A percentile compares a stretch with the other conserved stretches of the same genome.
Evolutionary conservation across 1,140 invertebrate genomes (phyloP).

Genomic region (Leptopilina boulardi): DNA sequence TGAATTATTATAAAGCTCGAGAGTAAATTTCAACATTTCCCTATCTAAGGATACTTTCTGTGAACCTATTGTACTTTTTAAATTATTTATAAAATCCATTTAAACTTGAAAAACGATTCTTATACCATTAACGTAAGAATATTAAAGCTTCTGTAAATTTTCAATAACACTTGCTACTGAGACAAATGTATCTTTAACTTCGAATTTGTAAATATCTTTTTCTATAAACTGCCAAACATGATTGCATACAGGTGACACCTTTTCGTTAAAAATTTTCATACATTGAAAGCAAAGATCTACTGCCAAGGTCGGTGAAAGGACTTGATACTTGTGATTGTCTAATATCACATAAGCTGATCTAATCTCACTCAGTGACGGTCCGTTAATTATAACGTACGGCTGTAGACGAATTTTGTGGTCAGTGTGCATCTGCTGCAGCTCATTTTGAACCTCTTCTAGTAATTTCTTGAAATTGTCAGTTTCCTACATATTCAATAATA

Average conservation of each 20-base stretch:
- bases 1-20: slow-evolving; percentile 49
- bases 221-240: slow-evolving; percentile 41
- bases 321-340: slow-evolving; percentile 44
- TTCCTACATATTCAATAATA: slow-evolving; percentile 41
- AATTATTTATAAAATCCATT: neutral
- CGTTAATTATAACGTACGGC: slow-evolving; percentile 43
- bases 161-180: neutral
- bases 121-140: neutral
- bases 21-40: slow-evolving; percentile 46
- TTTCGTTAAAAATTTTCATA: slow-evolving; percentile 38
- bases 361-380: slow-evolving; percentile 39
- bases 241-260: slow-evolving; percentile 36
- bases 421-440: slow-evolving; percentile 32
- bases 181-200: slow-evolving; percentile 34
- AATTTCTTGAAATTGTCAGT: slow-evolving; percentile 37
- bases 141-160: neutral
- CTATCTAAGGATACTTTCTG: slow-evolving; percentile 37
- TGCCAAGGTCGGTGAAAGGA: slow-evolving; percentile 24
- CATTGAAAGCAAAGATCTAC: slow-evolving; percentile 45
- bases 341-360: slow-evolving; percentile 45
- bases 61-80: neutral
- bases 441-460: slow-evolving; percentile 23
- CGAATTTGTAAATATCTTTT: slow-evolving; percentile 37
- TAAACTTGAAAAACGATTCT: neutral
- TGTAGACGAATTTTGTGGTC: slow-evolving; percentile 39